Base-by-base conservation (phyloP, 2,888 invertebrate species). In the Amitus sp. region DNA sequence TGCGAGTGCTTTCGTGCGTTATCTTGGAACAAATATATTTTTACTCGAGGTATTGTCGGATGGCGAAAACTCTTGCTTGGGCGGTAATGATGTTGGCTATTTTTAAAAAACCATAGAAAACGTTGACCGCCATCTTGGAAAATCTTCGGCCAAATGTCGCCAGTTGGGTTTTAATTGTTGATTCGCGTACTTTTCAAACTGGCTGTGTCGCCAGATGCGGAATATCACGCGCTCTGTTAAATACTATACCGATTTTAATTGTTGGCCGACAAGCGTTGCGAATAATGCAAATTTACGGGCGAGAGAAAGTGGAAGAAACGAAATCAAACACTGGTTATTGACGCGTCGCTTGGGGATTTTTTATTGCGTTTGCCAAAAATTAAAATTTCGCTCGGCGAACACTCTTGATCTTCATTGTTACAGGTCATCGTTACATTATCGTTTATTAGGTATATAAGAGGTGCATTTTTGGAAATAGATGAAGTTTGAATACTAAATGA, bases 191-290 rank as follows among this genome's bases (percentile, higher is more conserved):
- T 56, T 56, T 56, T 56, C 20, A 37, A 27, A 42, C 48, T 46
- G n/a, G n/a, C 23, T 49, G 34, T 15, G 50, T 39, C 57, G 33
- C 49, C 62, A 57, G 57, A 62, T 62, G 62, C 53, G 57, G 57
- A 62, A 62, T 62, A 62, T 62, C 57, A 62, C 57, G 27, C 34
- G 56, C 57, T 50, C 50, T 53, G 57, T 56, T 62, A 62, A 62
- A 56, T 62, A 52, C 53, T 46, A 53, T 62, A 62, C 57, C 47
- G 53, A 18, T 51, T 52, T 53, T 49, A 61, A 47, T 34, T 9
- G 46, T 39, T 47, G 43, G 27, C 33, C 30, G 37, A 52, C 30
- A 34, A 37, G 53, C 28, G 13, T 10, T 40, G 6, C 51, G 51
- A 50, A 17, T 51, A 45, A 45, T 51, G 13, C 37, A 15, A 37